These are phyloP conservation scores for Wiebesia pumilae DNA, from an alignment of 1,140 invertebrate genomes.

Conservation along the genomic window DNA sequence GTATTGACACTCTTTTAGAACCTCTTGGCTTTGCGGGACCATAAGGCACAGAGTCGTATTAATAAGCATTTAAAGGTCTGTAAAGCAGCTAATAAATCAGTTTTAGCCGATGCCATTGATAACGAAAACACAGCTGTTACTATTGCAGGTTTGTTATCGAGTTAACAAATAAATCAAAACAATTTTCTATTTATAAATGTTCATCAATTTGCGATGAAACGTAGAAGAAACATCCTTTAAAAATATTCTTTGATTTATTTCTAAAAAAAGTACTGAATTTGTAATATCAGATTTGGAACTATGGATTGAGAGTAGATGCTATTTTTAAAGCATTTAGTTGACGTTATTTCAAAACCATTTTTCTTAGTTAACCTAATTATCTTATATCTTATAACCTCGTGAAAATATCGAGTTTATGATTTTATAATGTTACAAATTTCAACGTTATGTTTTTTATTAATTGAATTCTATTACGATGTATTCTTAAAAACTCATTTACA, in stretches of 20 bases:
- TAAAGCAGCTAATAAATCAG: conserved; percentile 91
- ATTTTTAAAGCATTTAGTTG: conserved; percentile 25
- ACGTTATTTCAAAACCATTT: conserved; percentile 6
- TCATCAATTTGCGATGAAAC: neutral
- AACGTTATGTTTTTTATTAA: neutral
- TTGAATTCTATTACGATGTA: neutral
- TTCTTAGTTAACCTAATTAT: conserved; percentile 8
- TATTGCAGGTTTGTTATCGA: conserved; percentile 72
- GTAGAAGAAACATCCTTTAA: neutral
- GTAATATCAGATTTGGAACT: neutral
- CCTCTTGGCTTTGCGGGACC: conserved; percentile 83
- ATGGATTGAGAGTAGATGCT: conserved; percentile 26
- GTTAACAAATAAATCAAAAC: neutral
- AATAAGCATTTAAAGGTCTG: conserved; percentile 84
- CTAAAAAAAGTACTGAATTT: too few species aligned
- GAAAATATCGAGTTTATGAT: neutral
- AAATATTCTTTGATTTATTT: too few species aligned
- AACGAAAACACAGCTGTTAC: conserved; percentile 85
- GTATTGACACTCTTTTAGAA: conserved; percentile 66
- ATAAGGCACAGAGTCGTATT: conserved; percentile 82
- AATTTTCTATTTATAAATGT: neutral
- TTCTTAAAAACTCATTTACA: neutral
- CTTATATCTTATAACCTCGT: conserved; percentile 17
- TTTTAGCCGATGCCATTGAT: conserved; percentile 87
- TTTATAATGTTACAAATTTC: too few species aligned